Conservation (phyloP, 2,797 vertebrate genomes). For the Rhadinocentrus ornatus region DNA sequence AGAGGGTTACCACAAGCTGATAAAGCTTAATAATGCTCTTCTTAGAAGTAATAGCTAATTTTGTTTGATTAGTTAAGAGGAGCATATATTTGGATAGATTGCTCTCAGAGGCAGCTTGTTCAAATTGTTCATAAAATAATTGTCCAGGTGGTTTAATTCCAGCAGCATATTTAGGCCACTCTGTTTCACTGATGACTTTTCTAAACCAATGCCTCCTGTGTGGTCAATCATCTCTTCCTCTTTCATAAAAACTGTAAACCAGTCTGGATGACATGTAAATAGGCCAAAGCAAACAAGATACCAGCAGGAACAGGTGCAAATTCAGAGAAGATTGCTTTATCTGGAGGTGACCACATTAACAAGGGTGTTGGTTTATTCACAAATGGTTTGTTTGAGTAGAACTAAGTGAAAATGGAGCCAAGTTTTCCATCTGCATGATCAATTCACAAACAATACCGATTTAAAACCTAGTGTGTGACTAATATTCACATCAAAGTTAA, state of each 20-base stretch:
- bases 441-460: background rate
- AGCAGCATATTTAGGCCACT: background rate
- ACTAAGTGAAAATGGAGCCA: background rate
- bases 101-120: background rate
- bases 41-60: constrained; percentile 12
- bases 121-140: background rate
- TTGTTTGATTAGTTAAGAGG: background rate
- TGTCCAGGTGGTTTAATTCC: constrained; percentile 1
- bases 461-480: no score
- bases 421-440: background rate
- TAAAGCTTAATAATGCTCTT: background rate
- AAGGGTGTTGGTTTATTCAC: background rate
- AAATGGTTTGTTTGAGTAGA: background rate
- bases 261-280: constrained; percentile 12
- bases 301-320: constrained; percentile 34
- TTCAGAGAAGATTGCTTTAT: constrained; percentile 8
- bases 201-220: background rate
- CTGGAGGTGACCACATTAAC: background rate
- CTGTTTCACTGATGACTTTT: background rate
- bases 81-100: background rate
- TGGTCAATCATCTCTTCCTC: background rate
- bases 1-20: background rate
- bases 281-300: background rate
- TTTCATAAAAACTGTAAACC: background rate
- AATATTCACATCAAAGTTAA: no score